Evolutionary conservation across 1,140 invertebrate genomes (phyloP).

Genomic region (Chlorops oryzae): DNA sequence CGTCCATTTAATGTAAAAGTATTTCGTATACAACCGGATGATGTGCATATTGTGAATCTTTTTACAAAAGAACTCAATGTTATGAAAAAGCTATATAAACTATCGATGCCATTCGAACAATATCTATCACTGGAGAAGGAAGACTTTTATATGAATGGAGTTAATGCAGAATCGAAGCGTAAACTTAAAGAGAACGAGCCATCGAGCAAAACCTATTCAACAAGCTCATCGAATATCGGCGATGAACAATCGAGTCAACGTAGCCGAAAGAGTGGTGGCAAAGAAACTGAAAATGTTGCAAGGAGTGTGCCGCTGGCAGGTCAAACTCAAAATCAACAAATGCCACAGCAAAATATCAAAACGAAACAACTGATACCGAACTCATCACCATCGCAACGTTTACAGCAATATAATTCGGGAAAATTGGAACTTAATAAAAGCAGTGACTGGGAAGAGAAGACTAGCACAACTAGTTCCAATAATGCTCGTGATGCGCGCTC

Average conservation of each 20-base stretch:
- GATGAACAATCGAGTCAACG: too few species aligned
- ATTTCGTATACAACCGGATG: conserved; percentile 48
- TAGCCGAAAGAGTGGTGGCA: too few species aligned
- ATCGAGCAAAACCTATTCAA: conserved; percentile 12
- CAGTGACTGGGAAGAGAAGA: conserved; percentile 44
- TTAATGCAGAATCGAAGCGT: background rate
- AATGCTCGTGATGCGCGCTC: conserved; percentile 27
- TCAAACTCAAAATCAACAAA: conserved; percentile 17
- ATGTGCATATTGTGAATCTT: conserved; percentile 47
- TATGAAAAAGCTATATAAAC: conserved; percentile 42
- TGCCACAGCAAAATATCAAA: conserved; percentile 12
- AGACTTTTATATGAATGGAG: conserved; percentile 28
- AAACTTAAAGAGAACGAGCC: too few species aligned
- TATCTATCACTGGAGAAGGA: conserved; percentile 42
- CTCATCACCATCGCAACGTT: too few species aligned
- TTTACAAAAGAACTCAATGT: conserved; percentile 40
- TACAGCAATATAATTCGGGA: too few species aligned
- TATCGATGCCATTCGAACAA: conserved; percentile 43
- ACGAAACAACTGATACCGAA: too few species aligned
- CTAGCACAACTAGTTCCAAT: conserved; percentile 34
- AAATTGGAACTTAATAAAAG: too few species aligned
- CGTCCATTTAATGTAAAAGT: conserved; percentile 53
- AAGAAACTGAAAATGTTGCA: too few species aligned
- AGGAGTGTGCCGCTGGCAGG: conserved; percentile 22
- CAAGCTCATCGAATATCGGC: conserved; percentile 19